A percentile compares a stretch with the other conserved stretches of the same genome.
Evolutionary conservation across 2,888 invertebrate species (phyloP).

Genomic region (Lingula anatina): DNA sequence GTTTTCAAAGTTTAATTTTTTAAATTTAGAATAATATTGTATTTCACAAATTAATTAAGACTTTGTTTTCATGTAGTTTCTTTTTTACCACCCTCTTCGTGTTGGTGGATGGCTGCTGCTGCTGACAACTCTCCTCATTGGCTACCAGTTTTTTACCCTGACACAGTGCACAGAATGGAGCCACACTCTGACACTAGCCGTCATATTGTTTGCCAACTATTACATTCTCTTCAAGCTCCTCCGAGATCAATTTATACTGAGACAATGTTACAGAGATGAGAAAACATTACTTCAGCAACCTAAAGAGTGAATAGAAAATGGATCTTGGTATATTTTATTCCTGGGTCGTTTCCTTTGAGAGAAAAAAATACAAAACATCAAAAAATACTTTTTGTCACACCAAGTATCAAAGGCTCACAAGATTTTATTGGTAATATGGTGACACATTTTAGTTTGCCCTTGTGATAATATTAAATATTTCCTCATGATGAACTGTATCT

Average conservation of each 20-base stretch:
- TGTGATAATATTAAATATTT: no score
- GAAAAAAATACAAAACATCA: no score
- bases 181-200: conserved; percentile 77
- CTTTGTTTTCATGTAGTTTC: conserved; percentile 60
- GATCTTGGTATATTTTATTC: no score
- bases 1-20: not conserved
- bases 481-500: no score
- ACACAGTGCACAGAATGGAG: conserved; percentile 85
- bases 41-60: not conserved
- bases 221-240: conserved; percentile 84
- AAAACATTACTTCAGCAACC: conserved; percentile 3
- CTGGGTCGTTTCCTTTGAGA: no score
- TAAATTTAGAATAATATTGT: not conserved
- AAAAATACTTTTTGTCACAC: no score
- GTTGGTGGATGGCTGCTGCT: conserved; percentile 70
- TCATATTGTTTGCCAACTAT: conserved; percentile 85
- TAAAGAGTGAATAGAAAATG: not conserved
- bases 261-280: conserved; percentile 44
- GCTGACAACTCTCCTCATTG: conserved; percentile 59
- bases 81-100: conserved; percentile 81
- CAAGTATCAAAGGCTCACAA: no score
- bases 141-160: conserved; percentile 73
- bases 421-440: no score
- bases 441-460: no score
- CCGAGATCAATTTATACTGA: conserved; percentile 77